Evolutionary conservation across 2,113 vertebrate species (phyloP), one percentile per base, ranked within the genome.

Genomic region (Sander lucioperca): DNA sequence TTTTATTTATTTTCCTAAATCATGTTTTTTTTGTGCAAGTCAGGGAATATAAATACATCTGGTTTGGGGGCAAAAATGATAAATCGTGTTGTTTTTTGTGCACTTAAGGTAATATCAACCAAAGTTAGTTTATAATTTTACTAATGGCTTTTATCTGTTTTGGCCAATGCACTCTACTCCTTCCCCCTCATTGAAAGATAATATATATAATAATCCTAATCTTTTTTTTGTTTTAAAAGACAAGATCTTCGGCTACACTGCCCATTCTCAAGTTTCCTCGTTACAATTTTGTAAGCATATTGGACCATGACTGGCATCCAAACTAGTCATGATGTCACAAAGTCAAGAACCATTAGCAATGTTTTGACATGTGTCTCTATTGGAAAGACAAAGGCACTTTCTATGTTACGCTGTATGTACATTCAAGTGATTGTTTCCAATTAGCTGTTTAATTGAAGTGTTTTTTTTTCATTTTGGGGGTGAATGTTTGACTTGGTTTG

Each of bases 311-410:
- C 1, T 59, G 15, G 6, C 27, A 9, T 30, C 57, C 27, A 59
- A 13, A 39, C 30, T 47, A 66, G 15, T 18, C 48, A 23, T 48
- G 15, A 48, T 45, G 36, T 43, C 33, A 33, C 6, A 33, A 33
- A 33, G 33, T 33, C 21, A 63, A 73, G 75, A 82, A 62, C 63
- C 43, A 64, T 78, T 75, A 78, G 59, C 19, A 2, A 50, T 72
- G 56, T 83, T 87, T 75, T 87, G 65, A 83, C 59, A 64, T 45
- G 3, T 47, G 57, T 18, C 39, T 65, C 66, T 9, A 61, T 81
- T 68, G 71, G 50, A 81, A 74, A 53, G 19, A 80, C 14, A 83
- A 68, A 77, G 56, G 25, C n/a, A 11, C 15, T 67, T 74, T 76
- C 23, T 51, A 18, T n/a, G 71, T 78, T 51, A 79, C 19, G 21